Evolutionary conservation across 92 coral and sea anemone genomes (phyloP), one percentile per base, ranked within the genome.

Genomic region (Metridium senile): DNA sequence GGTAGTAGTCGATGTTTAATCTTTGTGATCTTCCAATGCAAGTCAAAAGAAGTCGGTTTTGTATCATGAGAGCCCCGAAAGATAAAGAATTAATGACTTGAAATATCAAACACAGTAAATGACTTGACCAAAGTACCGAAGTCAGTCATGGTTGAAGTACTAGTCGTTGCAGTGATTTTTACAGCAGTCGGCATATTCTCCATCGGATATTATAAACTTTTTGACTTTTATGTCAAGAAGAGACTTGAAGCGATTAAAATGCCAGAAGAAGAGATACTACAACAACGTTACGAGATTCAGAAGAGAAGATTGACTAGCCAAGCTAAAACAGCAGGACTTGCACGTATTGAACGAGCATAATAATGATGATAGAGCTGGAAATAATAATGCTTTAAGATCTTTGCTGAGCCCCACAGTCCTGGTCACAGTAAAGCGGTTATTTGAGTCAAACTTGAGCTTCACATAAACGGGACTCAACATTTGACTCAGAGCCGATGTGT

Each of bases 211-310:
- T 71, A 73, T 27, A 73, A 34, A 20, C 23, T 73, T n/a, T 73
- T 57, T 26, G 49, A 73, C 33, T 73, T 31, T n/a, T 73, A 67
- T 18, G 58, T 73, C 18, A 73, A 25, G 19, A 73, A 32, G 31
- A 73, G 78, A 58, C 56, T 73, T 0, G 54, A 73, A 17, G 68
- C 68, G 0, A 73, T 73, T 31, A 57, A 73, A 35, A 33, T 73
- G 21, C 67, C 78, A 1, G 68, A 73, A 25, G 78, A 73, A 58
- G 3, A 73, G 25, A 58, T 73, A 1, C 19, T 73, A 39, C 68
- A 73, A 46, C 21, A 33, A 73, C 78, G 78, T 1, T 73, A 57
- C 33, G 68, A 73, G 13, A 32, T 26, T 20, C 78, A 58, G 78
- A 73, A 58, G 68, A 22, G 68, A 34, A 32, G 78, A 23, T 26